Base-by-base conservation (phyloP, 2,888 invertebrate species). In the Augochlorella aurata region DNA sequence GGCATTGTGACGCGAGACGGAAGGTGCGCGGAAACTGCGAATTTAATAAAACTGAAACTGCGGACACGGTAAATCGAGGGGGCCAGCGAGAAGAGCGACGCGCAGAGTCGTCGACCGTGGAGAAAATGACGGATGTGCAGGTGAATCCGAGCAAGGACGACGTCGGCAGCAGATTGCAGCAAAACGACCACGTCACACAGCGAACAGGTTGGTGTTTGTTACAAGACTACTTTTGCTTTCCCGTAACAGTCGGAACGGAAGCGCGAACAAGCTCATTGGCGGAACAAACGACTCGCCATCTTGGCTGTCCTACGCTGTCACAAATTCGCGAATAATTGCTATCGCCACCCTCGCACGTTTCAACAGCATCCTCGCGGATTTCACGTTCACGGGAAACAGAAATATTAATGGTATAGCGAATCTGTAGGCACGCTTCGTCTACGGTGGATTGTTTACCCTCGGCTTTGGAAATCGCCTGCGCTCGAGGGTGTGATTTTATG, bases 81-180 rank as follows among this genome's bases (percentile, higher is more conserved):
- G 8, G 45, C 9, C 0, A n/a, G 79, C 58, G 38, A 61, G 45
- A 49, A 14, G 14, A 72, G 21, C 68, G 49, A 61, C 74, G 61
- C 71, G 24, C 74, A 47, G 24, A 74, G 49, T 70, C 79, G 74
- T 74, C 68, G 61, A 66, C 63, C 74, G 81, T 49, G 47, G 49
- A n/a, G 82, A 89, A 77, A 68, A 93, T 93, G 93, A 92, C 92
- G 85, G 93, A 93, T 84, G 90, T 92, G 77, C 93, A 91, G 83
- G 88, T 86, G 80, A 92, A 91, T 75, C 85, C 83, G 82, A 82
- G 82, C 86, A 90, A 90, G 85, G 90, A 90, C 77, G 89, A 89
- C 65, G 86, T 81, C 73, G 87, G 82, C 74, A 85, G 83, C 74
- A 89, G 87, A 72, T 85, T 85, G 73, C 87, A 87, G 73, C 88